These are phyloP conservation scores for Menura novaehollandiae DNA, from an alignment of 2,113 vertebrate species.

Conservation along the genomic window DNA sequence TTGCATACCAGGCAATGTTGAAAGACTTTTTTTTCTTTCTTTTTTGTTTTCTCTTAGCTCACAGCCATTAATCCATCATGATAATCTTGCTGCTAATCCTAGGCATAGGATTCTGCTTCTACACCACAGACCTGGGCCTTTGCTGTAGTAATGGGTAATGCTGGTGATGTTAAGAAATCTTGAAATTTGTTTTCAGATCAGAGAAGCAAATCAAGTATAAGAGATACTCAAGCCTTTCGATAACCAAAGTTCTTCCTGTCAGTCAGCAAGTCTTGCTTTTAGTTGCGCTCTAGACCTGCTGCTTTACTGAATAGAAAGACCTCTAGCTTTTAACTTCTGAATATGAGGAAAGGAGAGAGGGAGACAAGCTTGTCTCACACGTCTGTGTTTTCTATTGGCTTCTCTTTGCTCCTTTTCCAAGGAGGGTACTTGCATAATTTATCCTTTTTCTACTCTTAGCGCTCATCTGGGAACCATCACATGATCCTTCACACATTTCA, in stretches of 20 bases:
- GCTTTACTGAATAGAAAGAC: not conserved
- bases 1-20: not conserved
- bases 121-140: not conserved
- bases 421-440: not conserved
- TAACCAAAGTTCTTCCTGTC: not conserved
- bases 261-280: not conserved
- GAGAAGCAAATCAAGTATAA: not conserved
- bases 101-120: not conserved
- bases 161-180: not conserved
- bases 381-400: not conserved
- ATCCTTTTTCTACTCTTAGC: not conserved
- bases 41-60: not conserved
- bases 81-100: not conserved
- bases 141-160: not conserved
- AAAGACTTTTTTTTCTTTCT: not conserved
- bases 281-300: not conserved
- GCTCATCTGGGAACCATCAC: not conserved
- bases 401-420: not conserved
- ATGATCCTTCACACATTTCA: conserved; percentile 24
- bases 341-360: not conserved
- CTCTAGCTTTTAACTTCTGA: not conserved
- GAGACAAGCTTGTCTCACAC: not conserved
- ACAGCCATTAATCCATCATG: not conserved
- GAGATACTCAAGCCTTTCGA: not conserved
- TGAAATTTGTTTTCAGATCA: not conserved